These are phyloP conservation scores for Piezodorus guildinii DNA, from an alignment of 1,140 invertebrate genomes.

Conservation along the genomic window DNA sequence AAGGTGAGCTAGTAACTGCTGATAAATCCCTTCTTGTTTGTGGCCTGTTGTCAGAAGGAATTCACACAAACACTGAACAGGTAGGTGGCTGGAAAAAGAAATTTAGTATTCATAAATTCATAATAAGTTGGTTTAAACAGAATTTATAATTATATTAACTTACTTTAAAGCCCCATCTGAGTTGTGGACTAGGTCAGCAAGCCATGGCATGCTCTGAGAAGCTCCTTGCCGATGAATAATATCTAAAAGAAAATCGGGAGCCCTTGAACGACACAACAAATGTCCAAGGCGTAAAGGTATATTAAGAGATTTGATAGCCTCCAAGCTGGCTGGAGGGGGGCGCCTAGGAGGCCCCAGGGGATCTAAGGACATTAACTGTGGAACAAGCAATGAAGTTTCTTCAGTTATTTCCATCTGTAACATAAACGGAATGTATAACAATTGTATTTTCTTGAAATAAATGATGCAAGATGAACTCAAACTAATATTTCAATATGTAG, in stretches of 20 bases:
- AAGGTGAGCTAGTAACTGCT: conserved; percentile 68
- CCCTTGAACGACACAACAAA: conserved; percentile 73
- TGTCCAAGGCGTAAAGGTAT: conserved; percentile 72
- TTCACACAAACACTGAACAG: conserved; percentile 92
- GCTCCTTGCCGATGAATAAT: conserved; percentile 80
- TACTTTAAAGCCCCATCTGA: conserved; percentile 70
- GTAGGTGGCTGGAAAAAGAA: conserved; percentile 52
- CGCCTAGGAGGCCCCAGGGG: conserved; percentile 66
- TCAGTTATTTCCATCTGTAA: conserved; percentile 76
- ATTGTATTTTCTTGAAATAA: background rate
- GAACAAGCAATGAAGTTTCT: conserved; percentile 71
- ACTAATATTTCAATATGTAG: background rate
- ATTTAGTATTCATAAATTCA: background rate
- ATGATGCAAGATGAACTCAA: background rate
- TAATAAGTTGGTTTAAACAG: background rate
- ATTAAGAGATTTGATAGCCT: conserved; percentile 71
- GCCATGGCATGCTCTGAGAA: conserved; percentile 90
- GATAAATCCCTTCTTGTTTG: conserved; percentile 52
- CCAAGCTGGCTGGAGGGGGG: conserved; percentile 63
- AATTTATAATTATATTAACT: conserved; percentile 26
- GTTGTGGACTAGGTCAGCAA: conserved; percentile 86
- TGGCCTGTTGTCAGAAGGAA: conserved; percentile 71
- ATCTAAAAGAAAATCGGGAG: conserved; percentile 85
- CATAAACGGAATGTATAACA: background rate
- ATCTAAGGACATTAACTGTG: conserved; percentile 71